Evolutionary conservation across 2,113 vertebrate genomes (phyloP).

Genomic region (Guaruba guarouba): DNA sequence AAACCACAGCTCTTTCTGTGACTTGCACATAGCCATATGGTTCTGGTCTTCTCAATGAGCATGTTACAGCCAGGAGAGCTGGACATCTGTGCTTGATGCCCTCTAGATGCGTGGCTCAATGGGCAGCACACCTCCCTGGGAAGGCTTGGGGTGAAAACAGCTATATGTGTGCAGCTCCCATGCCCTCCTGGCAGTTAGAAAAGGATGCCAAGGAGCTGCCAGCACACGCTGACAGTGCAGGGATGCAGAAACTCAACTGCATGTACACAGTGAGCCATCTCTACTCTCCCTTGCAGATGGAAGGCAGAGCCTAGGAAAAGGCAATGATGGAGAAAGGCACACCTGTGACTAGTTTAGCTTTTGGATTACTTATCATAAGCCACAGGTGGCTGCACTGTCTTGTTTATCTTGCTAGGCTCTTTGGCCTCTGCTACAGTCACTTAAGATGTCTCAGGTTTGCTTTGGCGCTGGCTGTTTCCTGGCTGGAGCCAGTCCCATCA

Average conservation of each 20-base stretch:
- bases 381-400: conserved; percentile 61
- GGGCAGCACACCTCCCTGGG: fast-evolving
- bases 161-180: background rate
- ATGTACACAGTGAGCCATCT: background rate
- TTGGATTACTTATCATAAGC: conserved; percentile 37
- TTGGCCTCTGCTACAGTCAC: conserved; percentile 3
- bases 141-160: background rate
- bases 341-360: conserved; percentile 41
- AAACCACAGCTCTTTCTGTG: background rate
- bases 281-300: background rate
- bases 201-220: background rate
- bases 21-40: background rate
- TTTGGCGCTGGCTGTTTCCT: conserved; percentile 70
- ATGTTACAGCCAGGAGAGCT: background rate
- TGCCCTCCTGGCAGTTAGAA: background rate
- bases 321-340: background rate
- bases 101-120: background rate
- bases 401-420: conserved; percentile 50
- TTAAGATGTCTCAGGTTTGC: conserved; percentile 40
- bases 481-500: conserved; percentile 47
- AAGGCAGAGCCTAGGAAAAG: background rate
- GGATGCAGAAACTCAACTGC: background rate
- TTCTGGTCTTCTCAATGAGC: background rate
- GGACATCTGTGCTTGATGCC: background rate
- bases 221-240: background rate